These are phyloP conservation scores for Brienomyrus longianalis DNA, from an alignment of 2,113 vertebrate genomes.

Conservation along the genomic window DNA sequence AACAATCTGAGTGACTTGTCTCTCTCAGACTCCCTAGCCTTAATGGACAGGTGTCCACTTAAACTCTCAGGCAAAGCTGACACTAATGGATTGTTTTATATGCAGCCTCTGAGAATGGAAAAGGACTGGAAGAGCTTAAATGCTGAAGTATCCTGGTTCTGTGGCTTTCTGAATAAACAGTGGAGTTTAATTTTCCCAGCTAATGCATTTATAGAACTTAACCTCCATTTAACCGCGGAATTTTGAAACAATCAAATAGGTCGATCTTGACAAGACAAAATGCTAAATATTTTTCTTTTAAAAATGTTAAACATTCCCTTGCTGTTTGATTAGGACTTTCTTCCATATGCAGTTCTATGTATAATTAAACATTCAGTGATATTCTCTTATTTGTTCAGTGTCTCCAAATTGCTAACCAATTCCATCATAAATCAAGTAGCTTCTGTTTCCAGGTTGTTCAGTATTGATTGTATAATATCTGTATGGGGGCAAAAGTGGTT, in stretches of 20 bases:
- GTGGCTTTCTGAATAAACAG: conserved; percentile 61
- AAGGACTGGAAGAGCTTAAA: conserved; percentile 67
- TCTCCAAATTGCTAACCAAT: background rate
- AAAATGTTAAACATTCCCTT: background rate
- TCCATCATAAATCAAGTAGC: background rate
- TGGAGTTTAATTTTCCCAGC: conserved; percentile 57
- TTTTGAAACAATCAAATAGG: conserved; percentile 45
- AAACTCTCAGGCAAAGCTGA: conserved; percentile 63
- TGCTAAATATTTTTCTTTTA: conserved; percentile 23
- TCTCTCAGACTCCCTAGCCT: conserved; percentile 50
- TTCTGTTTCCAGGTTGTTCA: background rate
- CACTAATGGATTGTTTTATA: conserved; percentile 77
- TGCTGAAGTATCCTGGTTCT: conserved; percentile 52
- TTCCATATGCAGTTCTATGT: background rate
- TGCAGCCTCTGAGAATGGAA: conserved; percentile 62
- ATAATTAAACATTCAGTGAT: background rate
- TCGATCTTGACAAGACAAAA: conserved; percentile 32
- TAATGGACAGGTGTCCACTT: conserved; percentile 76
- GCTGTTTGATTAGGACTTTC: background rate
- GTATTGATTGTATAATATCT: background rate
- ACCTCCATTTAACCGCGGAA: conserved; percentile 45
- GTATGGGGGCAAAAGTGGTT: background rate
- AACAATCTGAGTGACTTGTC: conserved; percentile 62
- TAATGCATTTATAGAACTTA: conserved; percentile 49
- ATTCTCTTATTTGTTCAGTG: background rate